Base-by-base conservation (phyloP, 2,888 invertebrate species). In the Gari tellinella region DNA sequence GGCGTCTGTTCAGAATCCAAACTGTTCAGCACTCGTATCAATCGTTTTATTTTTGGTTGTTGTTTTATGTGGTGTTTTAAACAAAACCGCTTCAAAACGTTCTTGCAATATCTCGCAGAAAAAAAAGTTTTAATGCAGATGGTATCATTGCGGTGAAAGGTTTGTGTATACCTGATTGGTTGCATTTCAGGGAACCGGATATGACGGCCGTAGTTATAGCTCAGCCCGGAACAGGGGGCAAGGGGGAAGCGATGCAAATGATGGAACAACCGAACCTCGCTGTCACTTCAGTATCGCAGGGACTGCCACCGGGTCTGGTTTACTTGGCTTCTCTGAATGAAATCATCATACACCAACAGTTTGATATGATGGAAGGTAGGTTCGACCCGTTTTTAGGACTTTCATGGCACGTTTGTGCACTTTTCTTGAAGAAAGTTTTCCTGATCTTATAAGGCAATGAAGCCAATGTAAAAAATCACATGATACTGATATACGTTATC, bases 341-440 rank as follows among this genome's bases (percentile, higher is more conserved):
- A 64, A 74, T 89, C 17, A 58, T 80, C 10, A 82, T 89, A 17
- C 87, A 86, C 58, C 88, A 89, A 62, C 80, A 84, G 40, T 70
- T 88, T 52, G 86, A 88, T 46, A 41, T 83, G 17, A 51, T 86
- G 14, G 88, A 89, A 85, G 86, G 88, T 88, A 69, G 56, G 66
- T 58, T 4, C 15, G 38, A 19, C 17, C 5, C 12, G 3, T 15
- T 37, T 37, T 12, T n/a, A 45, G 45, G 45, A n/a, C 45, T 19
- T 17, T 45, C 45, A 45, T 45, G 45, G 45, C n/a, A 15, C 45
- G 15, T n/a, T 45, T 45, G 45, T 45, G 15, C 19, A n/a, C n/a
- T n/a, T n/a, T n/a, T n/a, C n/a, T n/a, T n/a, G n/a, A 23, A 62
- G 58, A 51, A 3, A n/a, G n/a, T n/a, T n/a, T n/a, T n/a, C n/a